Evolutionary conservation across 2,797 vertebrate species (phyloP).

Genomic region (Sebastes minor): DNA sequence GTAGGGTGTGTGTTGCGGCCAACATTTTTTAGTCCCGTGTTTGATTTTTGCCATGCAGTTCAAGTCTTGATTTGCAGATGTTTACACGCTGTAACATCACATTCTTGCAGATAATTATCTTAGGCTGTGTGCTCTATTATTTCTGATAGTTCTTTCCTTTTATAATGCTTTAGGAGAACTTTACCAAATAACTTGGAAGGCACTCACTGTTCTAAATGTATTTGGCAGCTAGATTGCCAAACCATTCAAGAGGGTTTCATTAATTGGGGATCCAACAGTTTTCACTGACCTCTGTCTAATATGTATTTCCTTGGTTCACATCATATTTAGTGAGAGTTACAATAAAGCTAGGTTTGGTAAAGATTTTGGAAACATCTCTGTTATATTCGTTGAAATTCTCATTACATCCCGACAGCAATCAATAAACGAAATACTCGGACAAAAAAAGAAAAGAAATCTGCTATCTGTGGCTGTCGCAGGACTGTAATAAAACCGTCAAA

Average conservation of each 20-base stretch:
- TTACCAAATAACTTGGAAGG: slow-evolving; percentile 20
- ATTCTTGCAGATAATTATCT: slow-evolving; percentile 36
- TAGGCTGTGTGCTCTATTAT: slow-evolving; percentile 36
- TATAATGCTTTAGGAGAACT: slow-evolving; percentile 26
- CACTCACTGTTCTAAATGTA: slow-evolving; percentile 11
- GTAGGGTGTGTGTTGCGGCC: not conserved
- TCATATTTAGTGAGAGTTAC: slow-evolving; percentile 4
- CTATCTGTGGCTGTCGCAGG: too few species aligned
- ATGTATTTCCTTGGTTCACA: not conserved
- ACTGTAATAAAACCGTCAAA: not conserved
- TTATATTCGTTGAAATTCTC: not conserved
- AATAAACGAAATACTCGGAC: not conserved
- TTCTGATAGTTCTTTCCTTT: slow-evolving; percentile 25
- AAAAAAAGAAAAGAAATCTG: not conserved
- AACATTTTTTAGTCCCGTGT: slow-evolving; percentile 3
- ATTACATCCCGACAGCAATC: not conserved
- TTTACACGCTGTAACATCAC: slow-evolving; percentile 29
- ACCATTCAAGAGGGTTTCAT: not conserved
- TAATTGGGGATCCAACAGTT: slow-evolving; percentile 6
- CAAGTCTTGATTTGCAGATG: not conserved
- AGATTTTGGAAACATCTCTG: not conserved
- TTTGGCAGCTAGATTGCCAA: slow-evolving; percentile 28
- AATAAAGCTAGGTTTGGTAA: not conserved
- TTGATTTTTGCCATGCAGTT: slow-evolving; percentile 1
- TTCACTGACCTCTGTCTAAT: slow-evolving; percentile 7